Base-by-base conservation (phyloP, 2,797 vertebrate genomes). In the Centropyge bicolor region DNA sequence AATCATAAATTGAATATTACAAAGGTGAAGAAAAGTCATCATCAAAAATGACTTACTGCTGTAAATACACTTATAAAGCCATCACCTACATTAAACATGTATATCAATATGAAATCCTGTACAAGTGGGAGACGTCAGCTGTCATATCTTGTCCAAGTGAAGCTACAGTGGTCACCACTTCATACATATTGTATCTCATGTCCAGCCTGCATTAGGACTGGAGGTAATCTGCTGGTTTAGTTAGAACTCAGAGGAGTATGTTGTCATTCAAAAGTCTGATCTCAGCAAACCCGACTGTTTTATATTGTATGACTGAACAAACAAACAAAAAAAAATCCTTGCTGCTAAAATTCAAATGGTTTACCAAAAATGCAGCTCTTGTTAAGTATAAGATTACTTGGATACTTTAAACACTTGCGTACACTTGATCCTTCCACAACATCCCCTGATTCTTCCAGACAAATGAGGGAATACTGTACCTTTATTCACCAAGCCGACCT, bases 401-500 rank as follows among this genome's bases (percentile, higher is more conserved):
- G 31, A 61, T 71, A 27, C 51, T 72, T 76, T 72, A 48, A 51
- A 61, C 56, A 76, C 48, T 71, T 63, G 17, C 70, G 43, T 70
- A 61, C 62, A 57, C 52, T 64, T 76, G 54, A 78, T 76, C 60
- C 59, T 61, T 52, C 41, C 55, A 45, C 59, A 85, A 71, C 67
- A 49, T 41, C 20, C 12, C 19, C 38, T 61, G 63, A 80, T 85
- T 80, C 51, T 67, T 79, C 68, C 56, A 84, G 78, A 76, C 76
- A 76, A 89, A 87, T 76, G 68, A 88, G 73, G 68, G 63, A 81
- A 82, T 77, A 31, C 27, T 31, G 27, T 31, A 80, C 75, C 76
- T 82, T 72, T 86, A 73, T 83, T 80, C 66, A 86, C 36, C 8
- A 57, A 64, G 41, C 78, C 65, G 83, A 62, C 71, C 59, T 17